Base-by-base conservation (phyloP, 2,888 invertebrate species). In the Dusona sp. region DNA sequence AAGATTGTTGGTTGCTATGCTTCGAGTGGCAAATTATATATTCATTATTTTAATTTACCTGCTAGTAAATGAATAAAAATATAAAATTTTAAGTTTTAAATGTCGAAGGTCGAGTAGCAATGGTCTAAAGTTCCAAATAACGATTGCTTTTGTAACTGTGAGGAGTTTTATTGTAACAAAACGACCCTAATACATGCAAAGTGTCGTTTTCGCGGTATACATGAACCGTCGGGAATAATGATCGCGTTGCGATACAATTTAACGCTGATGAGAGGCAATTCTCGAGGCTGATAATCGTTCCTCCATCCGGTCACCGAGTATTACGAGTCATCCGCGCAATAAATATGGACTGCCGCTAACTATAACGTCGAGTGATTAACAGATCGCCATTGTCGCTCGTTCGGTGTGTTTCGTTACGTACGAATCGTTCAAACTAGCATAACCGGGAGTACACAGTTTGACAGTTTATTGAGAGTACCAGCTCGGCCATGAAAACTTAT, bases 201-300 rank as follows among this genome's bases (percentile, higher is more conserved):
- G 54, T 70, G 75, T 79, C 48, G 36, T 73, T 72, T 79, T 57
- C 48, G 19, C 74, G 48, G 38, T 70, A 68, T 68, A 61, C n/a
- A 33, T 36, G 57, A 75, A 36, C 79, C 51, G 72, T 25, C 25
- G 64, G 45, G 54, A 74, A 85, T 86, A 85, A 88, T 88, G 88
- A 87, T 86, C 70, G 68, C 73, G 64, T 70, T 61, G 67, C 73
- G 77, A 70, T 83, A 89, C 88, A 89, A 91, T 91, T 91, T 90
- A 89, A 89, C 88, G 88, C 85, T 89, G 90, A 91, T 90, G 90
- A 87, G 86, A 84, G 88, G 88, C 87, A 89, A 91, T 91, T 91
- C 88, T 86, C 84, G 84, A 85, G 85, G 73, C 88, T 87, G 89
- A 89, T 91, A 91, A 91, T 90, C 89, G 88, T 84, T 82, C 74